Base-by-base conservation (phyloP, 2,797 vertebrate genomes). In the Todus mexicanus region DNA sequence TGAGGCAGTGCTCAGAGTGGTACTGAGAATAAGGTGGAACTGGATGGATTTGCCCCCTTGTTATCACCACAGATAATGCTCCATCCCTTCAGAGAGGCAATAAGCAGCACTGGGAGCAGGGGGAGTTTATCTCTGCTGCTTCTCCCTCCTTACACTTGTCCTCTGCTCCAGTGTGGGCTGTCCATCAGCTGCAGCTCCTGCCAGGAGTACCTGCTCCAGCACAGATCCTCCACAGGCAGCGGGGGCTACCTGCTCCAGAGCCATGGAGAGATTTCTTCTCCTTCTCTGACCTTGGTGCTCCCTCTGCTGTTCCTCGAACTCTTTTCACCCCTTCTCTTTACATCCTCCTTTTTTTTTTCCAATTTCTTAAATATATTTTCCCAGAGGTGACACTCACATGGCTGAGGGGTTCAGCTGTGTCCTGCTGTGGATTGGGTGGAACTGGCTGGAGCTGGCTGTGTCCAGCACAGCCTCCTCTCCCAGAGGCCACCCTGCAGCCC, bases 21-120 rank as follows among this genome's bases (percentile, higher is more conserved):
- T 69, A 38, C n/a, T 20, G 61, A 50, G 43, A 57, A 33, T 53
- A 54, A 69, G 50, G 40, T 5, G 21, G 22, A 89, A 64, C 7
- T 43, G 60, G 33, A 56, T n/a, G 23, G 33, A 68, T 83, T 38
- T 69, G 20, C 22, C 22, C 6, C 7, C 4, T 19, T 12, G 6
- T 54, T 70, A 23, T 37, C 12, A 65, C 11, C 0, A 0, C 23
- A 60, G 26, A 29, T 45, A 23, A 42, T 8, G 7, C 18, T 51
- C 5, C 14, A 37, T 38, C 14, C 19, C n/a, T 53, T 16, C 6
- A 25, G 59, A 48, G 54, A 64, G 27, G 12, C 14, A 48, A 43
- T 4, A 12, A 5, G 1, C 1, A 2, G 19, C 27, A 38, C 40
- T 42, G 40, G 26, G 26, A 43, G 20, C 2, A 0, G 7, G n/a